A percentile compares a stretch with the other conserved stretches of the same genome.
Conservation (phyloP, 2,888 invertebrate species). For the Mythimna loreyi region DNA sequence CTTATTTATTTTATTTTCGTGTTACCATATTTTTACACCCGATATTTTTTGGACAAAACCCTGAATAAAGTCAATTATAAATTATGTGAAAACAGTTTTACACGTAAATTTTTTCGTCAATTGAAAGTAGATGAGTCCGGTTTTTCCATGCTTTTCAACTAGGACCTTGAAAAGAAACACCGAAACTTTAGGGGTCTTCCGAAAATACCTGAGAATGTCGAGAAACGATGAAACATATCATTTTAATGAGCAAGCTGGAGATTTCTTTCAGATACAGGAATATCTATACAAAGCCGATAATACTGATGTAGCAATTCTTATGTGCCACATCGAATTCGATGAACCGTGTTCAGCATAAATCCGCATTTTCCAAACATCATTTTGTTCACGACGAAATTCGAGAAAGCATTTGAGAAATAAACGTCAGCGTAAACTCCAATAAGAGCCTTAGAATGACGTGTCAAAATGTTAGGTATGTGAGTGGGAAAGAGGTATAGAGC, state of each 20-base stretch:
- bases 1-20: no score
- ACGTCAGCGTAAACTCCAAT: slow-evolving; percentile 42
- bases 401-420: slow-evolving; percentile 30
- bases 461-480: no score
- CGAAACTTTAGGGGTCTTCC: neutral
- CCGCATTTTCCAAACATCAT: slow-evolving; percentile 29
- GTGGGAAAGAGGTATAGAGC: no score
- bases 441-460: neutral
- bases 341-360: slow-evolving; percentile 28
- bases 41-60: no score
- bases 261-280: neutral
- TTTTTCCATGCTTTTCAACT: no score
- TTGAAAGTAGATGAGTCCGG: no score
- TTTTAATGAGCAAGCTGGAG: slow-evolving; percentile 3
- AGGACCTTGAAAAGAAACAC: no score
- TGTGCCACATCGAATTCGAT: slow-evolving; percentile 1
- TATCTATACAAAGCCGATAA: slow-evolving; percentile 10
- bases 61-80: no score
- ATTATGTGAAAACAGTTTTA: no score
- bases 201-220: neutral
- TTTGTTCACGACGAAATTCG: slow-evolving; percentile 21
- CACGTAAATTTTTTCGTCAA: no score
- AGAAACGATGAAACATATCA: neutral
- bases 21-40: no score
- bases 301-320: slow-evolving; percentile 2